Conservation (phyloP, 2,797 vertebrate species). For the Bucorvus abyssinicus region DNA sequence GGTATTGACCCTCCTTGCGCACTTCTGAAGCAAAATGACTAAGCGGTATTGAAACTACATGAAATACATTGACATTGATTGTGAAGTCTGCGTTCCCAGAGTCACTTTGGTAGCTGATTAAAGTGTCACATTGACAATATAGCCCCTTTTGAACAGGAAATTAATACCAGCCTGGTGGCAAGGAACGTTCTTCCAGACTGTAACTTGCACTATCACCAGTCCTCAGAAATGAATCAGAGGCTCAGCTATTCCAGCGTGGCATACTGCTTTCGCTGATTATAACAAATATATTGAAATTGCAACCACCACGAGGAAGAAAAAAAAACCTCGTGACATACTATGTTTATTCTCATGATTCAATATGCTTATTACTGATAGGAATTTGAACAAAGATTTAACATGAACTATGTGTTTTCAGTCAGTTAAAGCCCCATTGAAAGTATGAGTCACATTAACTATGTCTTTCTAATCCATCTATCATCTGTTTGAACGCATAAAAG, state of each 20-base stretch:
- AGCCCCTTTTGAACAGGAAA: slow-evolving; percentile 79
- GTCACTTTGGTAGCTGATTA: slow-evolving; percentile 77
- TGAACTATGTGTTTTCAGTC: slow-evolving; percentile 43
- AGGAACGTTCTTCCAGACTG: slow-evolving; percentile 59
- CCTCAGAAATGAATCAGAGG: slow-evolving; percentile 41
- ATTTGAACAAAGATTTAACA: slow-evolving; percentile 49
- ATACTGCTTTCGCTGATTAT: slow-evolving; percentile 22
- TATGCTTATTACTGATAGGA: slow-evolving; percentile 47
- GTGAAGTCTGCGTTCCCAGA: slow-evolving; percentile 69
- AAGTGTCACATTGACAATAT: slow-evolving; percentile 78
- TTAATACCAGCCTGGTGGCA: slow-evolving; percentile 75
- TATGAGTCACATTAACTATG: slow-evolving; percentile 13
- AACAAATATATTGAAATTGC: slow-evolving; percentile 43
- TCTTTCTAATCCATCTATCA: slow-evolving; percentile 57
- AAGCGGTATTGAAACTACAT: slow-evolving; percentile 61
- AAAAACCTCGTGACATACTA: not conserved
- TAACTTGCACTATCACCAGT: slow-evolving; percentile 34
- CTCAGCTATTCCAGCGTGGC: not conserved
- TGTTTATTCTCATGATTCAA: slow-evolving; percentile 40
- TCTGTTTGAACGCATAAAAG: slow-evolving; percentile 20
- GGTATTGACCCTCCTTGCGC: slow-evolving; percentile 76
- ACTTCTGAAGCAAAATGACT: slow-evolving; percentile 75
- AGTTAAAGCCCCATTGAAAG: slow-evolving; percentile 41
- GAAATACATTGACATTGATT: slow-evolving; percentile 78
- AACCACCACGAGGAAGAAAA: not conserved